phyloP scores from a whole-genome alignment of 2,888 invertebrate species.

The Aspidiotus rigidus region DNA sequence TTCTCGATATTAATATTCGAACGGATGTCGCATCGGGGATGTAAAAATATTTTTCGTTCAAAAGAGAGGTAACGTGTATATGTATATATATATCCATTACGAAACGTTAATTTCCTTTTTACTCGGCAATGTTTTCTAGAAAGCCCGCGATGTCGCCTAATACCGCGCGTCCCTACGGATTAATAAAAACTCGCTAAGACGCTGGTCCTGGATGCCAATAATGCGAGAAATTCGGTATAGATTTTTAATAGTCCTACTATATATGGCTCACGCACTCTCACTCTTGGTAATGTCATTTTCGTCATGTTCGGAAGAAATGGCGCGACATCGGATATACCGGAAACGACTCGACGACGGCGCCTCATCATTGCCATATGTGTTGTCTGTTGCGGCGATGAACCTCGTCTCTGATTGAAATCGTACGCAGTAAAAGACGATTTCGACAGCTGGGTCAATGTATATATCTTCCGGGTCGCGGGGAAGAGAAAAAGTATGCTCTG shows the following conservation, averaged over 20 bases:
- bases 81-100: neutral
- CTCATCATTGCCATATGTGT: slow-evolving; percentile 1
- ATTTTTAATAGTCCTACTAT: neutral
- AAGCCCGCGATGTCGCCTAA: too few species aligned
- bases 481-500: too few species aligned
- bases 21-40: slow-evolving; percentile 11
- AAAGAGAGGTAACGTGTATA: too few species aligned
- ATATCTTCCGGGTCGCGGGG: too few species aligned
- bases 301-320: neutral
- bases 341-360: slow-evolving; percentile 2
- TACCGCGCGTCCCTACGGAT: slow-evolving; percentile 7
- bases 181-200: slow-evolving; percentile 9
- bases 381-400: neutral
- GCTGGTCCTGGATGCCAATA: neutral
- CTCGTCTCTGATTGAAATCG: neutral
- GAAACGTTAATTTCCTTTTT: slow-evolving; percentile 3
- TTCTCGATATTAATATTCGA: slow-evolving; percentile 13
- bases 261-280: neutral
- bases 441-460: neutral
- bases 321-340: neutral
- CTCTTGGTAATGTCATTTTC: neutral
- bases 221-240: neutral
- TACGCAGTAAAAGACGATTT: neutral
- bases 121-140: neutral
- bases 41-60: slow-evolving; percentile 5